These are phyloP conservation scores for Brachypteracias leptosomus DNA, from an alignment of 2,113 vertebrate genomes.

Conservation along the genomic window DNA sequence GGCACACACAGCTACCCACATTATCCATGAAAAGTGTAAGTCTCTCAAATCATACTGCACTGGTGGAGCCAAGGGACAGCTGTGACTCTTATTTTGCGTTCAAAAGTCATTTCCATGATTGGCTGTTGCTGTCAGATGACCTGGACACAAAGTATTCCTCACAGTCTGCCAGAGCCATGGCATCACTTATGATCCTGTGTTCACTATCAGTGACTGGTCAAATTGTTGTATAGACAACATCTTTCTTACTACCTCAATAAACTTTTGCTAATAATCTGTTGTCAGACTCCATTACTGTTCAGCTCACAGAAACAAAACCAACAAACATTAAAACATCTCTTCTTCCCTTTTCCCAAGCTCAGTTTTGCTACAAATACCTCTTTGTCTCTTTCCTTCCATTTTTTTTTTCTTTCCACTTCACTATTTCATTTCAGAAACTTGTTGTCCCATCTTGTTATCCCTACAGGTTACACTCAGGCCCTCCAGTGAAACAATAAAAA, in stretches of 20 bases:
- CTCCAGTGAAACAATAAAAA: background rate
- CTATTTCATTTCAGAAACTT: background rate
- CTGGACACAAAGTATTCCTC: background rate
- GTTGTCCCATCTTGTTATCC: background rate
- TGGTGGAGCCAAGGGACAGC: background rate
- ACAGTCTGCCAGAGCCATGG: fast-evolving
- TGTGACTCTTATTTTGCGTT: background rate
- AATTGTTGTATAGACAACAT: background rate
- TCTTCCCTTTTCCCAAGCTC: background rate
- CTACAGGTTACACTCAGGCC: background rate
- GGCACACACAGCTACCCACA: background rate
- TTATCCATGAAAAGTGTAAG: background rate
- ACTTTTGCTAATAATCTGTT: background rate
- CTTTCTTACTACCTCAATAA: background rate
- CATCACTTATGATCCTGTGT: background rate
- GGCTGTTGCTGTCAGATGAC: background rate
- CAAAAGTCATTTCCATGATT: background rate
- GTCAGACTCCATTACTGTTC: background rate
- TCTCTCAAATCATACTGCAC: background rate
- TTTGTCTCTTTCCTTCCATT: no score
- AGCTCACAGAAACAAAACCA: background rate
- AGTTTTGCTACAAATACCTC: no score
- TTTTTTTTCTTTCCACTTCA: background rate
- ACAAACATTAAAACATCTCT: background rate
- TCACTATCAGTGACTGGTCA: fast-evolving